Base-by-base conservation (phyloP, 2,797 vertebrate species). In the Fratercula arctica region DNA sequence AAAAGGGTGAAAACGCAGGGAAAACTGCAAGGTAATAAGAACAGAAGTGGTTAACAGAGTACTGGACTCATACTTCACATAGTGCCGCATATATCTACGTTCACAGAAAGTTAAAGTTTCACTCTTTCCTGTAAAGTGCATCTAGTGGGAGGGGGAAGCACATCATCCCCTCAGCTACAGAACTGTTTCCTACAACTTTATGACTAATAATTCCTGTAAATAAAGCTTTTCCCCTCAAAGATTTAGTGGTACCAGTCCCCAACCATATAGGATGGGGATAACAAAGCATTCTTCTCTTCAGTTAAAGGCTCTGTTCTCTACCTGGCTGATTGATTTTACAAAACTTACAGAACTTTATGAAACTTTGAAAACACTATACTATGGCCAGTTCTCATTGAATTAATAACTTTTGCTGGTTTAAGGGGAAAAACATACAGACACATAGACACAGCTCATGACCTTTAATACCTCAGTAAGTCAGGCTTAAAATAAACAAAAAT, bases 241-340 rank as follows among this genome's bases (percentile, higher is more conserved):
- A 54, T 46, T 37, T 78, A 41, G 60, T 56, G 16, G 12, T 48
- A 48, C 31, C 19, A 21, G 16, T 53, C 26, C 48, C 25, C 45
- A 82, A 0, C 4, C 10, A 12, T 4, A 48, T 0, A 69, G 39
- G 24, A 33, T 2, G 0, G 13, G 11, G 35, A 50, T 59, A 84
- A 78, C 33, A 66, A 46, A 70, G 45, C 4, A 28, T 61, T 25
- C 6, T 67, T 83, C 18, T 67, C 57, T 78, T 69, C 67, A 59
- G 11, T 56, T 68, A 75, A 26, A 66, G 16, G 1, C 35, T 51
- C 26, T 60, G 39, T 76, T 15, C 7, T 74, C 46, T 59, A 28
- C 26, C 14, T 53, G n/a, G 18, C 6, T 53, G 41, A 70, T 8
- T n/a, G 16, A 69, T 41, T 77, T 94, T 59, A 39, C 46, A 53